Percentiles rank a stretch among this genome's conserved stretches.
Evolutionary conservation across 2,113 vertebrate genomes (phyloP).

Genomic region (Limnothrissa miodon): DNA sequence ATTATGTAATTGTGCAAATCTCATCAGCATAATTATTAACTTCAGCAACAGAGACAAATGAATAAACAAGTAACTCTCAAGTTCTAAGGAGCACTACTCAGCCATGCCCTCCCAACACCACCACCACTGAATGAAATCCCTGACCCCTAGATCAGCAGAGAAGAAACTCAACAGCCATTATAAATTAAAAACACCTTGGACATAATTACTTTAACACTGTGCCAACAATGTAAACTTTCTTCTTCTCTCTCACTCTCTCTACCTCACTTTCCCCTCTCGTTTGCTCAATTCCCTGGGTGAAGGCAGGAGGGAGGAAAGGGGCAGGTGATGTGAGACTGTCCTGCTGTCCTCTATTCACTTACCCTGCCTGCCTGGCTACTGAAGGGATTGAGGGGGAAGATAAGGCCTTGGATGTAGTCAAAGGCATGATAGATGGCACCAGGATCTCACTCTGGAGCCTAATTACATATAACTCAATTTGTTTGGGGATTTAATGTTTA

Average conservation of each 20-base stretch:
- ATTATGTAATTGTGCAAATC: too few species aligned
- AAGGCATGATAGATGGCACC: not conserved
- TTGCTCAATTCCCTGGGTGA: not conserved
- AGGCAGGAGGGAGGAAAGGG: not conserved
- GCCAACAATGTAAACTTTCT: not conserved
- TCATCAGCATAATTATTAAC: too few species aligned
- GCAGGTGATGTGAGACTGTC: not conserved
- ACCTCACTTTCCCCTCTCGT: not conserved
- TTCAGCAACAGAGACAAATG: too few species aligned
- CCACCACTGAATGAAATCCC: not conserved
- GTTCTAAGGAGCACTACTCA: too few species aligned
- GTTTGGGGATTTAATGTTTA: constrained; percentile 21
- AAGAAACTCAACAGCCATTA: not conserved
- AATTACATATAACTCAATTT: not conserved
- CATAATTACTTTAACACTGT: not conserved
- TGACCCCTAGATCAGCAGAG: not conserved
- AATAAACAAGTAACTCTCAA: too few species aligned
- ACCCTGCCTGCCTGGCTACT: not conserved
- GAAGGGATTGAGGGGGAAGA: not conserved
- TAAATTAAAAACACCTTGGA: not conserved
- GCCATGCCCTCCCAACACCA: not conserved
- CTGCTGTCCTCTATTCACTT: not conserved
- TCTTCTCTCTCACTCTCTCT: not conserved
- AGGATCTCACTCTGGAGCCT: not conserved
- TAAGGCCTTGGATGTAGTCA: not conserved